Base-by-base conservation (phyloP, 2,888 invertebrate genomes). In the Lathronympha strigana region DNA sequence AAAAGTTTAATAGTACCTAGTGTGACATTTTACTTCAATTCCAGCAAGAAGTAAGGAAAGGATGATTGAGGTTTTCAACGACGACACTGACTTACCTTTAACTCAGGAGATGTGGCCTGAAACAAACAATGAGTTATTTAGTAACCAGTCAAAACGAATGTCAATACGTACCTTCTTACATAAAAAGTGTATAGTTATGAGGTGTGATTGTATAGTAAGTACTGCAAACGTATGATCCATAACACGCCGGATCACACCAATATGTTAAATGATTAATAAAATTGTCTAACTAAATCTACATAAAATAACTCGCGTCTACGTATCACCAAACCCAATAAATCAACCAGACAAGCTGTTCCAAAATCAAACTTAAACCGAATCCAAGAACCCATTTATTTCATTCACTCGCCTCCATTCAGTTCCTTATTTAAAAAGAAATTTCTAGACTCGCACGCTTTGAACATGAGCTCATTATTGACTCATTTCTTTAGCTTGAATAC, bases 391-490 rank as follows among this genome's bases (percentile, higher is more conserved):
- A 40, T 61, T 49, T 54, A 61, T 43, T 66, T 63, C 67, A 67
- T 68, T 58, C 63, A 45, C 23, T 58, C 63, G 21, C 28, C 55
- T n/a, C 38, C 55, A 61, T 53, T 69, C 67, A 53, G 21, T 67
- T 73, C 73, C 72, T 79, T 74, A 75, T 76, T 77, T 76, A 77
- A 79, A 83, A 82, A 76, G 79, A 78, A 86, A 77, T 81, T 83
- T 79, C 82, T 79, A 80, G 78, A 82, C 80, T 82, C 81, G 76
- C 78, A 79, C 78, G 84, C 82, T 80, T 80, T 81, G 81, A 85
- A 83, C 79, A 77, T 76, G 79, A 77, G 87, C 84, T 88, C 82
- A 84, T 85, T 86, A 84, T 77, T 72, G 79, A 75, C 76, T 78
- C 76, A 80, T 79, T 82, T 74, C 80, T 82, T 83, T 81, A 80